A percentile compares a stretch with the other conserved stretches of the same genome.
phyloP scores from a whole-genome alignment of 2,113 vertebrate species.

The Peromyscus californicus region DNA sequence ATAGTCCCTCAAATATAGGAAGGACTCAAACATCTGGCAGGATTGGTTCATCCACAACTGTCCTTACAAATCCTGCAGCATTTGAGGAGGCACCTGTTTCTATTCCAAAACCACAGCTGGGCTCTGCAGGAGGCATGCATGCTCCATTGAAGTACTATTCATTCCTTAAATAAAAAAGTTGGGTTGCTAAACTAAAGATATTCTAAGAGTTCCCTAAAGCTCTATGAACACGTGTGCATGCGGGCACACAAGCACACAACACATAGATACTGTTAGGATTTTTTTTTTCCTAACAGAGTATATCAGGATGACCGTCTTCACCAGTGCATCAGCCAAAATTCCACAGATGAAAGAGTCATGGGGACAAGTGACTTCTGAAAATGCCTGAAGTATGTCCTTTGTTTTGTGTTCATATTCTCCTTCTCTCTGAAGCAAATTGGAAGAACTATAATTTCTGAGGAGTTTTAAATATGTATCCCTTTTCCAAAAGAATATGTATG shows the following conservation, averaged over 20 bases:
- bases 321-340: background rate
- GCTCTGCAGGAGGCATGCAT: background rate
- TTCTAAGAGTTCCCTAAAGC: background rate
- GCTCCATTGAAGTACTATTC: background rate
- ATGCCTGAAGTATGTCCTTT: background rate
- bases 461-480: background rate
- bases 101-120: conserved; percentile 10
- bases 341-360: background rate
- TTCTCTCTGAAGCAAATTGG: background rate
- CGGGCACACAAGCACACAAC: too few relatives aligned
- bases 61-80: background rate
- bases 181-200: background rate
- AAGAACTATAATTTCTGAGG: conserved; percentile 21
- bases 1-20: background rate
- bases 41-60: background rate
- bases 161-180: background rate
- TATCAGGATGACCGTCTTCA: background rate
- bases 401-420: background rate
- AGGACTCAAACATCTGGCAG: conserved; percentile 24
- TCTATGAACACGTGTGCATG: background rate
- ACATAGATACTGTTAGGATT: background rate
- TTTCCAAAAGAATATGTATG: background rate
- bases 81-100: background rate
- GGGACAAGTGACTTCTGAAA: background rate
- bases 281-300: background rate